These are phyloP conservation scores for Dryadula phaetusa DNA, from an alignment of 2,888 invertebrate species.

Conservation along the genomic window DNA sequence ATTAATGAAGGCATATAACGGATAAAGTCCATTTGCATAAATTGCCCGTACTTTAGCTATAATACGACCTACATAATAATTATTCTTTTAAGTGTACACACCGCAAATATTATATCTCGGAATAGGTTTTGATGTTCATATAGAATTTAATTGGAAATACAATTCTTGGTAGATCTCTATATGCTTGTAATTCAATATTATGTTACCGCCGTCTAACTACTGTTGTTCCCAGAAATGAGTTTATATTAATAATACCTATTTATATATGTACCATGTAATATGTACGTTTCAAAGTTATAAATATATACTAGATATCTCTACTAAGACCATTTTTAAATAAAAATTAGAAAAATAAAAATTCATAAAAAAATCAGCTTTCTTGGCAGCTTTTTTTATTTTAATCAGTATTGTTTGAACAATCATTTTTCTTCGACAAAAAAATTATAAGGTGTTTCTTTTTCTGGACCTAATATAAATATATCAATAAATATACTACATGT, in stretches of 20 bases:
- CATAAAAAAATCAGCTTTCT: no score
- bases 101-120: background rate
- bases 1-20: conserved; percentile 61
- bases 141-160: background rate
- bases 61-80: conserved; percentile 18
- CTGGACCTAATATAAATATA: no score
- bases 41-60: conserved; percentile 10
- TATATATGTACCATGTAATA: background rate
- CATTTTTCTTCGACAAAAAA: no score
- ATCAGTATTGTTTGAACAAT: no score
- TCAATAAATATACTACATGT: no score
- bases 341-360: no score
- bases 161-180: background rate
- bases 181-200: background rate
- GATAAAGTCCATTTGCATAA: conserved; percentile 46
- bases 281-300: no score
- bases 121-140: background rate
- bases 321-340: no score
- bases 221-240: background rate
- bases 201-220: background rate
- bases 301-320: no score
- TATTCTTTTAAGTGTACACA: conserved; percentile 2
- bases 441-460: no score
- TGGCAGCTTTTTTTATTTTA: no score
- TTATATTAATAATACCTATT: background rate